phyloP scores from a whole-genome alignment of 2,113 vertebrate genomes.

The Cettia cetti region DNA sequence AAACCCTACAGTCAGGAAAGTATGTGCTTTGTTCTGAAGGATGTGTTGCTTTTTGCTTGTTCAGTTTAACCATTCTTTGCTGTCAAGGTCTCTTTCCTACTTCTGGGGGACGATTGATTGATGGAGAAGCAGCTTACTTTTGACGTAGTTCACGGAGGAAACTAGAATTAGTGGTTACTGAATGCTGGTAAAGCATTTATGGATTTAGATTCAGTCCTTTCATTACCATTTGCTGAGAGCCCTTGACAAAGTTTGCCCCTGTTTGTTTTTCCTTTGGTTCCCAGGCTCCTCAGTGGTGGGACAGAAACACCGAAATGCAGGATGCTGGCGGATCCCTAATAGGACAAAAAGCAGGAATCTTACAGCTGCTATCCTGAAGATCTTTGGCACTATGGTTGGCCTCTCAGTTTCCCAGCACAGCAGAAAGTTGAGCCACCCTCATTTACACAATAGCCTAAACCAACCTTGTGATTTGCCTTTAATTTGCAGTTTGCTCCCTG shows the following conservation, averaged over 20 bases:
- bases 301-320: background rate
- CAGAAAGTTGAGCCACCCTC: background rate
- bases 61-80: background rate
- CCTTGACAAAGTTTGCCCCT: background rate
- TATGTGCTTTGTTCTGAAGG: slow-evolving; percentile 18
- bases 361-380: background rate
- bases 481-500: background rate
- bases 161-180: slow-evolving; percentile 16
- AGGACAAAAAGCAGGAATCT: background rate
- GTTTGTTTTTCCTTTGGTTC: background rate
- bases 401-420: background rate
- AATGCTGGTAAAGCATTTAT: slow-evolving; percentile 12
- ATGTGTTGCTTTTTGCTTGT: background rate
- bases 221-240: background rate
- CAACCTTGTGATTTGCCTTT: slow-evolving; percentile 36
- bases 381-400: background rate
- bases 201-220: background rate
- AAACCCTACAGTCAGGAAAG: background rate
- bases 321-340: background rate
- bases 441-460: slow-evolving; percentile 3
- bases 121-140: background rate
- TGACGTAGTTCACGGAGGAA: background rate
- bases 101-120: background rate
- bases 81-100: background rate
- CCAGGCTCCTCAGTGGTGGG: background rate